phyloP scores from a whole-genome alignment of 1,140 invertebrate genomes.

The Cheumatopsyche charites region DNA sequence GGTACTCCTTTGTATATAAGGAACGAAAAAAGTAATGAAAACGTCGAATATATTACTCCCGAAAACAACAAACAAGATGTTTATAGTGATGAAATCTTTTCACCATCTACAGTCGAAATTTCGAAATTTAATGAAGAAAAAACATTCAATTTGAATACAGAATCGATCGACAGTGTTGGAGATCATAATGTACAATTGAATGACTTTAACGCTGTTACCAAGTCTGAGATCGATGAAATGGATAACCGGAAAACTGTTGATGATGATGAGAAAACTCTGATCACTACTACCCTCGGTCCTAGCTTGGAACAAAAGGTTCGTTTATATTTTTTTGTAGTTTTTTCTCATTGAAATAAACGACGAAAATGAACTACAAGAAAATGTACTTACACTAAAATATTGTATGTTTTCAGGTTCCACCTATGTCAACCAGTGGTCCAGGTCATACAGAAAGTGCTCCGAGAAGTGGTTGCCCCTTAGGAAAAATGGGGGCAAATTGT shows the following conservation, averaged over 20 bases:
- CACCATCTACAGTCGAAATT: slow-evolving; percentile 34
- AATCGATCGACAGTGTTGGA: slow-evolving; percentile 56
- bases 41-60: background rate
- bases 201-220: slow-evolving; percentile 57
- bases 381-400: too few species aligned
- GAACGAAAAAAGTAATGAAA: background rate
- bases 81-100: slow-evolving; percentile 5
- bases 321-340: background rate
- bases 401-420: slow-evolving; percentile 39
- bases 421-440: slow-evolving; percentile 44
- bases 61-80: slow-evolving; percentile 1
- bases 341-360: slow-evolving; percentile 4
- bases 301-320: slow-evolving; percentile 62
- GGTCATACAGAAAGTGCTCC: slow-evolving; percentile 44
- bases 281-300: slow-evolving; percentile 58
- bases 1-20: slow-evolving; percentile 42
- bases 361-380: slow-evolving; percentile 5
- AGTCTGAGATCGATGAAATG: slow-evolving; percentile 50
- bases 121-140: slow-evolving; percentile 51
- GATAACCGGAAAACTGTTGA: slow-evolving; percentile 48
- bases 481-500: slow-evolving; percentile 42
- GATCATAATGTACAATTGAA: slow-evolving; percentile 58
- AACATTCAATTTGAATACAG: slow-evolving; percentile 54
- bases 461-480: slow-evolving; percentile 42
- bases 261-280: slow-evolving; percentile 43